Evolutionary conservation across 2,113 vertebrate genomes (phyloP), one percentile per base, ranked within the genome.

Genomic region (Vimba vimba): DNA sequence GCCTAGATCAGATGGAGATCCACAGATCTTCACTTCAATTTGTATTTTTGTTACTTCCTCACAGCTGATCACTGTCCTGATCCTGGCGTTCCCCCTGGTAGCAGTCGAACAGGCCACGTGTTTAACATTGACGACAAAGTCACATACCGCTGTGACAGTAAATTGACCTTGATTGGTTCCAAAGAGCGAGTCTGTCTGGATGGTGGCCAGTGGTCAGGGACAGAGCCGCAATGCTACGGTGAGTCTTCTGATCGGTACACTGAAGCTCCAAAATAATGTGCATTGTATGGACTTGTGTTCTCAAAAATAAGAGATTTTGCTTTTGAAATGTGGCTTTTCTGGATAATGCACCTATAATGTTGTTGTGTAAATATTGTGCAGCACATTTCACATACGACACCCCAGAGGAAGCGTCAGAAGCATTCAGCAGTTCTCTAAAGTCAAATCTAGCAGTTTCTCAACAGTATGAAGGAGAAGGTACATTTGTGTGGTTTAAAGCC

Each of bases 171-270:
- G 85, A 78, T 95, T 21, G 95, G 95, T 7, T 92, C 94, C 1
- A 87, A 36, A 0, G 90, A 90, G 36, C 90, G 94, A 80, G 76
- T 86, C 33, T 96, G 95, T 90, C 91, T 79, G 86, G 57, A 93
- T 69, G 89, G 50, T 2, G 82, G 93, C 39, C 79, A 93, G 19
- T 96, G 95, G 95, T 90, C 92, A 0, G 94, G 94, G 5, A 78
- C 0, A 25, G 94, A 95, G 79, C 94, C 95, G 1, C 83, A 86
- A 27, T 96, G 95, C 83, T 95, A 94, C 83, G 94, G 95, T 95
- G 27, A 30, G 27, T 30, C 27, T 30, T 2, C 27, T 30, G 27
- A 30, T 30, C 1, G 27, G 27, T 30, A 30, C 27, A 30, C 1
- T 30, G 27, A 30, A 30, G 27, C 27, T 30, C 27, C 27, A 89